Conservation (phyloP, 2,797 vertebrate species). For the Lacerta bilineata region DNA sequence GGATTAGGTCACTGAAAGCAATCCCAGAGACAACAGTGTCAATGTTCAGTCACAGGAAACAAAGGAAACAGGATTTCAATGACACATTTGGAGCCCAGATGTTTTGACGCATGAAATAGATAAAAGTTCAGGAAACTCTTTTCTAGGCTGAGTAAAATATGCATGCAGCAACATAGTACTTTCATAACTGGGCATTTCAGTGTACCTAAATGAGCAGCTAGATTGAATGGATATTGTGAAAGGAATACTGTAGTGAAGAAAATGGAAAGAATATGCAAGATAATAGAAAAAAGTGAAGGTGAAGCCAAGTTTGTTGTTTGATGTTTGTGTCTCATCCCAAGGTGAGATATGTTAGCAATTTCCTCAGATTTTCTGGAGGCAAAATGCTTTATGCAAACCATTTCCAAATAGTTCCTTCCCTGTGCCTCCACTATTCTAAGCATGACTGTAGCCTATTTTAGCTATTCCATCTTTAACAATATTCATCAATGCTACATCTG, state of each 20-base stretch:
- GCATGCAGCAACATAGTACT: no score
- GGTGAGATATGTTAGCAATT: neutral
- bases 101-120: slow-evolving; percentile 18
- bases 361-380: neutral
- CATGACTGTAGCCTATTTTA: neutral
- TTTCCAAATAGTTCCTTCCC: neutral
- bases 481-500: neutral
- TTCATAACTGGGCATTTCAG: neutral
- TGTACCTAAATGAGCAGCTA: slow-evolving; percentile 1
- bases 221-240: neutral
- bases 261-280: neutral
- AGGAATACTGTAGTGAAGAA: neutral
- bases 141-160: neutral
- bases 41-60: slow-evolving; percentile 11
- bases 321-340: neutral
- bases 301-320: neutral
- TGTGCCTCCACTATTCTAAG: neutral
- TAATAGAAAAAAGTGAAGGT: neutral
- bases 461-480: neutral
- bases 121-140: slow-evolving; percentile 11
- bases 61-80: slow-evolving; percentile 35
- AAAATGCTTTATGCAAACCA: neutral
- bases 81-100: neutral
- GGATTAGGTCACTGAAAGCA: slow-evolving; percentile 23
- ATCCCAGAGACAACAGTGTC: neutral